Percentiles rank a stretch among this genome's conserved stretches.
Evolutionary conservation across 92 coral and sea anemone species (phyloP).

Genomic region (Porites divaricata): DNA sequence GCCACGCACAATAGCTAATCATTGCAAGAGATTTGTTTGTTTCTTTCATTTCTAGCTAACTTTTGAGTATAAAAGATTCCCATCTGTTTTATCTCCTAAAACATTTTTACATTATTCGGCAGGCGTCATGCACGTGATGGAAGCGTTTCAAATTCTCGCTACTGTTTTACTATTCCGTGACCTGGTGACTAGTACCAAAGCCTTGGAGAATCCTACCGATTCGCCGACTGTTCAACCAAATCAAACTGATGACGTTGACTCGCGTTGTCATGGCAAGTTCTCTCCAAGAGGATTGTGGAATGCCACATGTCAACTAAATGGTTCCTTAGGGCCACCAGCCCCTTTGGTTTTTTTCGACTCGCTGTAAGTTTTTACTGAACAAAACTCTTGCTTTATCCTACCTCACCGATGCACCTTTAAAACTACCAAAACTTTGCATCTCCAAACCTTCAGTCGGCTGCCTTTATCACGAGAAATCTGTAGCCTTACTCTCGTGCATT

Average conservation of each 20-base stretch:
- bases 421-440: too few relatives aligned
- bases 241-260: neutral
- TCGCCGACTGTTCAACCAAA: too few relatives aligned
- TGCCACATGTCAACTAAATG: slow-evolving; percentile 28
- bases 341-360: slow-evolving; percentile 32
- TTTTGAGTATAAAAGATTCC: neutral
- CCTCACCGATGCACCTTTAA: too few relatives aligned
- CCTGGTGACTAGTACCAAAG: slow-evolving; percentile 7
- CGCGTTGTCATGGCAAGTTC: slow-evolving; percentile 1
- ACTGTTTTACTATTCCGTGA: neutral
- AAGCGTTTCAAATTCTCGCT: neutral
- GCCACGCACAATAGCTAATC: too few relatives aligned
- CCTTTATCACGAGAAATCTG: too few relatives aligned
- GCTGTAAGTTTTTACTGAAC: slow-evolving; percentile 13
- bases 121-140: neutral
- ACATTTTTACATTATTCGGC: neutral
- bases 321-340: slow-evolving; percentile 7
- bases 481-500: too few relatives aligned
- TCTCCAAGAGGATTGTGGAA: slow-evolving; percentile 8
- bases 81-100: neutral
- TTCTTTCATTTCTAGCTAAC: too few relatives aligned
- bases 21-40: too few relatives aligned
- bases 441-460: too few relatives aligned
- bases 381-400: too few relatives aligned
- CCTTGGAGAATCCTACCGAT: neutral